Evolutionary conservation across 2,113 vertebrate genomes (phyloP), one percentile per base, ranked within the genome.

Genomic region (Burhinus bistriatus): DNA sequence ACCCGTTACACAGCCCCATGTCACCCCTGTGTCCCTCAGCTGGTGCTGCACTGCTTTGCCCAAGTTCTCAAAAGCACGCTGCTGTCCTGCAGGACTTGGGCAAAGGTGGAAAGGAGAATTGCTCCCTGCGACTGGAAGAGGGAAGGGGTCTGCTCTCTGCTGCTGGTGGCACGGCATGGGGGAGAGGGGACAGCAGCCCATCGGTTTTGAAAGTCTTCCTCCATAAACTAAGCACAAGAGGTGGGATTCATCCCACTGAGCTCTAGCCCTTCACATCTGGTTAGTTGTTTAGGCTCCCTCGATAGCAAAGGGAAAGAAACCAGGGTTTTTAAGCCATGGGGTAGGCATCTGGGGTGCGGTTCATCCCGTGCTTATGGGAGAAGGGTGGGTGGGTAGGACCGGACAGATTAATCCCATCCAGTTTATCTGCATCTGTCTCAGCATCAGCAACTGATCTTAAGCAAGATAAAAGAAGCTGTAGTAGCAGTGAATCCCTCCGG

Each of bases 61-160:
- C n/a, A 9, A 1, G 9, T 9, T 36, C 69, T 19, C 52, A 21
- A 40, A 25, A 40, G 78, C 11, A 2, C 0, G 3, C 6, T 52
- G 15, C 66, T 30, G n/a, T 14, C 44, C 81, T 19, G 36, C 16
- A 14, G 40, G 34, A 17, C 44, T 40, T 12, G 55, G 44, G 19
- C 11, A n/a, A 6, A 9, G 9, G 13, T 12, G 44, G 47, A 2
- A 27, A 51, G 22, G 42, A 34, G 36, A 58, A 51, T 27, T 21
- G 15, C 42, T 83, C 32, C 5, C 0, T 13, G 40, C 0, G 1
- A 40, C 8, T 4, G 58, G 6, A 49, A 15, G 65, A n/a, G 26
- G 15, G 66, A 36, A 47, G 38, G 44, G 13, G 2, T 49, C 44
- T 55, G 57, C 8, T 57, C 36, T 18, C 34, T 25, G 47, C 42